Base-by-base conservation (phyloP, 2,888 invertebrate species). In the Megaustenia siamemsis region DNA sequence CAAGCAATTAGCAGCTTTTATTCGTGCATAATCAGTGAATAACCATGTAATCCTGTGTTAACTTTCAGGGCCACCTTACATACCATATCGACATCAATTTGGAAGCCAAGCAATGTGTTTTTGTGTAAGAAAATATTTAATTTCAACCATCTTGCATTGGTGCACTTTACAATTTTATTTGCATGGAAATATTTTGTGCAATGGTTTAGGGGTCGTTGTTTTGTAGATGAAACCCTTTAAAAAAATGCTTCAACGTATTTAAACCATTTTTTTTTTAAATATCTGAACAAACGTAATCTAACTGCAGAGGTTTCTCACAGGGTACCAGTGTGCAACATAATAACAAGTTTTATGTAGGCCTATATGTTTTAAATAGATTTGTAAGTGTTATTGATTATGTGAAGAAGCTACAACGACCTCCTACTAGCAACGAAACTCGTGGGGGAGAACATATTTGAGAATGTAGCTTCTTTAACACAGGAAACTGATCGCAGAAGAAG, bases 41-140 rank as follows among this genome's bases (percentile, higher is more conserved):
- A 76, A 56, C 21, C 35, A 56, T 24, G 5, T 53, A 76, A 53
- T 76, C 53, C 53, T 45, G 35, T 56, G 56, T 56, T 53, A 79
- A 81, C 73, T 79, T 75, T 45, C 82, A 82, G 82, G 45, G 8
- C 21, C 53, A 6, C 63, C n/a, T 1, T 63, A 40, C 45, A 45
- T 32, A 12, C 75, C 66, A 24, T 21, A 38, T n/a, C 28, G 75
- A 43, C 75, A 45, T 35, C 43, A 40, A 28, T 75, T 32, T 43
- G 35, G 43, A 49, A 75, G 75, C 75, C 60, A 63, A 73, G 45
- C 79, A 81, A 69, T 40, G 53, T 78, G 28, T 83, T 49, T 78
- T 49, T 83, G 40, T 53, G 81, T 81, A 81, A 81, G 81, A 49
- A 43, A 71, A 43, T 28, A 63, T 28, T 78, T 35, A n/a, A 40